Evolutionary conservation across 2,888 invertebrate genomes (phyloP), one percentile per base, ranked within the genome.

Genomic region (Trachelus tabidus): DNA sequence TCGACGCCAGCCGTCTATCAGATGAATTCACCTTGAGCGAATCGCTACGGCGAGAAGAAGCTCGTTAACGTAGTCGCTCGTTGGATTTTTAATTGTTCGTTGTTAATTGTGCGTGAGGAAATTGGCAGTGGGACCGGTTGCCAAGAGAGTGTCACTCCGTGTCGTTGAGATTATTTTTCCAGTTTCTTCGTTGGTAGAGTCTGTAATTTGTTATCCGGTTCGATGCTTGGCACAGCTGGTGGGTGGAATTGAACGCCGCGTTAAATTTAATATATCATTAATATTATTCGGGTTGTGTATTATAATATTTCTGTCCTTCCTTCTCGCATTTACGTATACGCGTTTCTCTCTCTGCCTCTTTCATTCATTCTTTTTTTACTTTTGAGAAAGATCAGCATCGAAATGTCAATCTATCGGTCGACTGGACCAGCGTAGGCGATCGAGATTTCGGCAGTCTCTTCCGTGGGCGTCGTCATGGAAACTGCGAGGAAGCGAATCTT

Each of bases 341-440:
- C 12, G 15, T 12, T 69, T 75, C 79, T 56, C 77, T 78, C 75
- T 76, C 75, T 77, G 76, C 68, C 73, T 73, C n/a, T 68, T 37
- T 71, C 69, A 80, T 73, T 80, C 73, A 77, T 30, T 12, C 74
- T 75, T 68, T 37, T 71, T 71, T n/a, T 75, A 75, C 56, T 56
- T 77, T 34, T 34, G 56, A 35, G 56, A 56, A 56, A 56, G 56
- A 56, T 56, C 56, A 56, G 56, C 56, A 56, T 56, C 56, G 56
- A 56, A 56, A 56, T 56, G 56, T 56, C 56, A 56, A 56, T 34
- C n/a, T n/a, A 34, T 40, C 68, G 75, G 68, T 73, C 37, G 75
- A 75, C 76, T 68, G 75, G 69, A 77, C 35, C 33, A 31, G 33
- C 35, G 23, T 34, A 71, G 71, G 31, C 71, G 31, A 31, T 33